phyloP scores from a whole-genome alignment of 2,888 invertebrate species.

The Megamerina dolium region DNA sequence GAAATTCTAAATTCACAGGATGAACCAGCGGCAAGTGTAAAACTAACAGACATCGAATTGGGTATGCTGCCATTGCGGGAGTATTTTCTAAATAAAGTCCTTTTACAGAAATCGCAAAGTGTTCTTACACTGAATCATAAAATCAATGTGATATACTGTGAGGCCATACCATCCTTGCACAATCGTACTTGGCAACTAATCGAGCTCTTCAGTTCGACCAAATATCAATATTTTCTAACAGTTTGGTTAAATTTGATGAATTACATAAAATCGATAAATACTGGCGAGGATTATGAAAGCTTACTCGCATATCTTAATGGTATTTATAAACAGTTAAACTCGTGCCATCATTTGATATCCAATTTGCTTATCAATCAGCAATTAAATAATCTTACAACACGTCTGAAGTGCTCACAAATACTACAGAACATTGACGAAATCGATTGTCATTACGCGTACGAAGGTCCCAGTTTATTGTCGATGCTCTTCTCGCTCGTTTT shows the following conservation, averaged over 20 bases:
- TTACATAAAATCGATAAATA: slow-evolving; percentile 12
- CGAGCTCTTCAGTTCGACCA: slow-evolving; percentile 18
- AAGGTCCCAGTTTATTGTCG: slow-evolving; percentile 36
- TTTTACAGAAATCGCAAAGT: slow-evolving; percentile 18
- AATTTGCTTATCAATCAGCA: slow-evolving; percentile 25
- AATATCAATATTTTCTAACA: slow-evolving; percentile 21
- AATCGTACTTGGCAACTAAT: slow-evolving; percentile 30
- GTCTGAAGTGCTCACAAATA: slow-evolving; percentile 24
- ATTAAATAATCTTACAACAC: slow-evolving; percentile 32
- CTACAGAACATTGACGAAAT: slow-evolving; percentile 24
- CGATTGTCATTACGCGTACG: slow-evolving; percentile 29
- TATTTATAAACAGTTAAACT: slow-evolving; percentile 36
- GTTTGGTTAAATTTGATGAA: slow-evolving; percentile 24
- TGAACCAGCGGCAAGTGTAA: slow-evolving; percentile 1
- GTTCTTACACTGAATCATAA: too few species aligned
- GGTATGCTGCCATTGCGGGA: slow-evolving; percentile 30
- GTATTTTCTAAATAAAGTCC: slow-evolving; percentile 33
- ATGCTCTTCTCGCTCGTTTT: slow-evolving; percentile 31
- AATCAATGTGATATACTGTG: slow-evolving; percentile 31
- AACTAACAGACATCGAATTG: slow-evolving; percentile 22
- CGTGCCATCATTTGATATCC: slow-evolving; percentile 28
- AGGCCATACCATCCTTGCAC: slow-evolving; percentile 31
- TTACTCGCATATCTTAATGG: slow-evolving; percentile 26
- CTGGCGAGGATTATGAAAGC: slow-evolving; percentile 19
- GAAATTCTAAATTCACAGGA: slow-evolving; percentile 9